Evolutionary conservation across 2,888 invertebrate species (phyloP).

Genomic region (Galeopsomyia nigrocyanea): DNA sequence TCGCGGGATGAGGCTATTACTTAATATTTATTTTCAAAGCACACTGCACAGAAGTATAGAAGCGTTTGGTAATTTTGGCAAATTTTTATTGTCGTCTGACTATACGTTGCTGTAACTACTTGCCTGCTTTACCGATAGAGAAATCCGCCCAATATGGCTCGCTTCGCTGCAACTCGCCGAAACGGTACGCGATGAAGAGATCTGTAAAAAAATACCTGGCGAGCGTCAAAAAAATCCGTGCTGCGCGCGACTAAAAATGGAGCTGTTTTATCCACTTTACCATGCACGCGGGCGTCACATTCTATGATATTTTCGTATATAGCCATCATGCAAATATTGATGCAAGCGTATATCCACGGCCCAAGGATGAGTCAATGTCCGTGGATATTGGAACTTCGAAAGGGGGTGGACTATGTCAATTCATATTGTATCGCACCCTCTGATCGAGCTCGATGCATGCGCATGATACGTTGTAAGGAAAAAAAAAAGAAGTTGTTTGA

Average conservation of each 20-base stretch:
- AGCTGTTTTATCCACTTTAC: slow-evolving; percentile 13
- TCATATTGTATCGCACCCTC: slow-evolving; percentile 42
- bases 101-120: slow-evolving; percentile 39
- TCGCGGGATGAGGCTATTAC: too few species aligned
- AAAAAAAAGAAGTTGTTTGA: slow-evolving; percentile 15
- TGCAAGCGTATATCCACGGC: slow-evolving; percentile 40
- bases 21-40: too few species aligned
- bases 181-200: slow-evolving; percentile 19
- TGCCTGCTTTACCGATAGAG: slow-evolving; percentile 45
- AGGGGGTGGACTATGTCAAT: slow-evolving; percentile 38
- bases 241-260: background rate
- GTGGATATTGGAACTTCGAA: slow-evolving; percentile 35
- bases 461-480: too few species aligned
- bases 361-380: slow-evolving; percentile 46
- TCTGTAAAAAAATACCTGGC: slow-evolving; percentile 36
- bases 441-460: slow-evolving; percentile 6
- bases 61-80: too few species aligned
- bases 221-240: slow-evolving; percentile 17
- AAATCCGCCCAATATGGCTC: background rate
- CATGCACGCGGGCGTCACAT: background rate
- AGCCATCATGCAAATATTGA: slow-evolving; percentile 35
- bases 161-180: background rate
- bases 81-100: slow-evolving; percentile 33
- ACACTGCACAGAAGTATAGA: too few species aligned
- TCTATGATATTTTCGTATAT: background rate